Conservation (phyloP, 1,140 invertebrate species). For the Drosophila persimilis region DNA sequence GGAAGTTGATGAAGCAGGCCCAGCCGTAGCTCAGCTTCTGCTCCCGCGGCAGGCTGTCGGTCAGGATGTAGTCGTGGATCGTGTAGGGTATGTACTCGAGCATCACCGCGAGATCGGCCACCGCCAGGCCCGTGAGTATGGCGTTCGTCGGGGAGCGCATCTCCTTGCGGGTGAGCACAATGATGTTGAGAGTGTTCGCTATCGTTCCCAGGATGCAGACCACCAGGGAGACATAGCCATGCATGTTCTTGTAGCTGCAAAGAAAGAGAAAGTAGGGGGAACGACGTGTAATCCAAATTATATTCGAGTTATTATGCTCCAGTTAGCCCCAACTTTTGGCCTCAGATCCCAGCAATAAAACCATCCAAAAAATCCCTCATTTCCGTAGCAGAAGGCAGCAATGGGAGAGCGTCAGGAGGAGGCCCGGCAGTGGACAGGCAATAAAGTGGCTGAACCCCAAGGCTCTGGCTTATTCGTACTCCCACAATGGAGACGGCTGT, state of each 20-base stretch:
- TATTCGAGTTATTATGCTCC: conserved; percentile 41
- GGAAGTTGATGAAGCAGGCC: conserved; percentile 91
- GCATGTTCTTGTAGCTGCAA: conserved; percentile 67
- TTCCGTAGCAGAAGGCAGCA: conserved; percentile 21
- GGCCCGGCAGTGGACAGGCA: neutral
- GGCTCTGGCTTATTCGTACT: conserved; percentile 13
- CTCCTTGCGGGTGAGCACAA: conserved; percentile 93
- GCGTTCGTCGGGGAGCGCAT: conserved; percentile 93
- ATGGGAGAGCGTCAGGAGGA: neutral
- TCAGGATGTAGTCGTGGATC: conserved; percentile 89
- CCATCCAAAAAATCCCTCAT: conserved; percentile 33
- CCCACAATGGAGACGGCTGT: neutral
- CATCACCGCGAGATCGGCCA: conserved; percentile 96
- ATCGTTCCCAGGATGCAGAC: conserved; percentile 97
- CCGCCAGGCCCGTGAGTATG: conserved; percentile 93
- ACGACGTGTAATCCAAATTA: conserved; percentile 9
- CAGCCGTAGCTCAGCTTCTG: conserved; percentile 88
- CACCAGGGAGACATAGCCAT: conserved; percentile 72
- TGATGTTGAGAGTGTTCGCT: conserved; percentile 96
- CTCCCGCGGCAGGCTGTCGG: conserved; percentile 63
- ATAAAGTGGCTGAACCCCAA: conserved; percentile 28
- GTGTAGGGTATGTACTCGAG: conserved; percentile 95
- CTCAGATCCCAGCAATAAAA: conserved; percentile 29
- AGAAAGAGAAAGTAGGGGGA: neutral
- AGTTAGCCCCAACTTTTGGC: conserved; percentile 31